phyloP scores from a whole-genome alignment of 2,797 vertebrate species.

The Oreonectes daqikongensis region DNA sequence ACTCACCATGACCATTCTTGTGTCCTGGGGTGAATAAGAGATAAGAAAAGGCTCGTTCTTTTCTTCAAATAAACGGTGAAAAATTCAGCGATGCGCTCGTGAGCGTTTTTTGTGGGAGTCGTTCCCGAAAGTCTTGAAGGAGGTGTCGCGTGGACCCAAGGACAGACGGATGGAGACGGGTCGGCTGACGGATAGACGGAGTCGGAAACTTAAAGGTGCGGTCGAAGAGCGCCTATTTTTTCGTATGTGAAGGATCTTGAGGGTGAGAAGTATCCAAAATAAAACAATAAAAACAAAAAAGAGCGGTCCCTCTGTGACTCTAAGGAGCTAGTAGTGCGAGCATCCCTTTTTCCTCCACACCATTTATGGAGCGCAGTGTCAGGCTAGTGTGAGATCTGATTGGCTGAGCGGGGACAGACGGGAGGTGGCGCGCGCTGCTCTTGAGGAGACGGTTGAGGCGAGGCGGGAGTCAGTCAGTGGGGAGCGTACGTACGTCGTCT shows the following conservation, averaged over 20 bases:
- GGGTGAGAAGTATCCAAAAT: constrained; percentile 23
- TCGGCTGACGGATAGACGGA: constrained; percentile 53
- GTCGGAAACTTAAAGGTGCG: constrained; percentile 32
- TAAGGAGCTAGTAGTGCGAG: constrained; percentile 71
- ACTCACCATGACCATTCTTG: constrained; percentile 99
- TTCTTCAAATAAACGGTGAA: constrained; percentile 7
- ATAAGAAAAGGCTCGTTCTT: constrained; percentile 17
- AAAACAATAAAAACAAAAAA: constrained; percentile 50
- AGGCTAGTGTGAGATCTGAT: constrained; percentile 81
- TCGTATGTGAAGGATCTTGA: constrained; percentile 9
- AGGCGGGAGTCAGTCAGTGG: constrained; percentile 13
- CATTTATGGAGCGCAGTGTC: constrained; percentile 87
- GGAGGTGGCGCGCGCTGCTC: constrained; percentile 63
- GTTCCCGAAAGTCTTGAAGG: constrained; percentile 39
- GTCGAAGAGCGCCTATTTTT: constrained; percentile 25
- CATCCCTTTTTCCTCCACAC: constrained; percentile 77
- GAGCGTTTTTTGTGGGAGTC: background rate
- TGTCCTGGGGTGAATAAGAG: constrained; percentile 62
- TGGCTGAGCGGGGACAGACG: constrained; percentile 75
- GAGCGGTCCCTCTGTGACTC: constrained; percentile 71
- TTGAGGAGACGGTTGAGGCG: constrained; percentile 50
- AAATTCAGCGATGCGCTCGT: constrained; percentile 17
- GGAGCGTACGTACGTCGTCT: constrained; percentile 1
- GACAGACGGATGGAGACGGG: constrained; percentile 54
- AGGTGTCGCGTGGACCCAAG: constrained; percentile 55